Base-by-base conservation (phyloP, 2,888 invertebrate genomes). In the Habroteleia sp. region DNA sequence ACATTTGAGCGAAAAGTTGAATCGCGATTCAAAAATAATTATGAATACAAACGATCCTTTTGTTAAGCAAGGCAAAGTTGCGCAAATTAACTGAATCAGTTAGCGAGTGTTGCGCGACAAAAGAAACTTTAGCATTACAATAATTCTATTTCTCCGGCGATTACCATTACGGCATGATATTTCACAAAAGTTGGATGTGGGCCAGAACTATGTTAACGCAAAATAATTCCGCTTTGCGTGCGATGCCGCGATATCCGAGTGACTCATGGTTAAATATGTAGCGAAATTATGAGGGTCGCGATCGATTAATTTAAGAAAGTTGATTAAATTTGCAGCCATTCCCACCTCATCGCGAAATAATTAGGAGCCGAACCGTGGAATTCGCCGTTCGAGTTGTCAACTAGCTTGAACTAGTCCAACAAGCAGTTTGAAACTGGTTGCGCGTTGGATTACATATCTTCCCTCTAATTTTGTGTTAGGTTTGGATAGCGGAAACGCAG, bases 331-430 rank as follows among this genome's bases (percentile, higher is more conserved):
- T 75, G 41, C 13, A 35, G 6, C 16, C 46, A 10, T 20, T 11
- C 1, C 29, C 7, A 14, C 16, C 23, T 41, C 13, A 7, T 37
- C 73, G 77, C 76, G 76, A 79, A 81, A 79, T 83, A 84, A 84
- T 84, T 82, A 83, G 82, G 81, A 78, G 79, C 79, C 60, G 76
- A 80, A 76, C 80, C 74, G 42, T 42, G 6, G 11, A 27, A 62
- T 74, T 58, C 58, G 33, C 66, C 41, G 77, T 46, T 68, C 13
- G 48, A 77, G 75, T 80, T 81, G 83, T 82, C 83, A 80, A 81
- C 80, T 79, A 82, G 82, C 82, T 84, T 81, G 80, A 77, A 80
- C 77, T 76, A 78, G 78, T 79, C 77, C 82, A 84, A 83, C 81
- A 81, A 80, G 78, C 77, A 80, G 82, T 84, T 84, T 81, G 79